phyloP scores from a whole-genome alignment of 2,797 vertebrate species.

The Melanotaenia parkinsoni region DNA sequence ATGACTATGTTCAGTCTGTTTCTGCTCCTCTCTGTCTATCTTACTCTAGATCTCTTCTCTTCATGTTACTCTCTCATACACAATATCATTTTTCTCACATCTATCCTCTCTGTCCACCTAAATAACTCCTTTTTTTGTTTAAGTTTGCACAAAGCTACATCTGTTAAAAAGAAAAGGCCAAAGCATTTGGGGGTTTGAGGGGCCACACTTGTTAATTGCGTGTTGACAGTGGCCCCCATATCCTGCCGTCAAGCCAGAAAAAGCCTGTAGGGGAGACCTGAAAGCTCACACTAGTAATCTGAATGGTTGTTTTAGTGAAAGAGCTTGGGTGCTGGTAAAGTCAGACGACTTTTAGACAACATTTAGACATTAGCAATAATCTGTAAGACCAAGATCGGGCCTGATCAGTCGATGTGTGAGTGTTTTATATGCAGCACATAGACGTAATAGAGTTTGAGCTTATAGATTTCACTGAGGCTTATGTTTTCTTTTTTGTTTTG shows the following conservation, averaged over 20 bases:
- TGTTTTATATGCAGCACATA: neutral
- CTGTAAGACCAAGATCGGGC: slow-evolving; percentile 5
- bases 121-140: slow-evolving; percentile 28
- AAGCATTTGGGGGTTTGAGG: slow-evolving; percentile 38
- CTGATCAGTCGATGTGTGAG: slow-evolving; percentile 9
- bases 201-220: slow-evolving; percentile 69
- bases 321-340: slow-evolving; percentile 53
- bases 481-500: neutral
- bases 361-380: slow-evolving; percentile 52
- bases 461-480: too few species aligned
- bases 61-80: slow-evolving; percentile 49
- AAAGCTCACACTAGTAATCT: slow-evolving; percentile 43
- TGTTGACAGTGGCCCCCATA: slow-evolving; percentile 75
- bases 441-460: too few species aligned
- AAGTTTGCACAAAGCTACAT: slow-evolving; percentile 57
- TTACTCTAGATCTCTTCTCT: slow-evolving; percentile 45
- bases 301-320: slow-evolving; percentile 50
- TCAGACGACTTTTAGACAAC: slow-evolving; percentile 13
- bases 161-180: slow-evolving; percentile 61
- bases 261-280: slow-evolving; percentile 54
- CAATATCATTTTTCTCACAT: slow-evolving; percentile 28
- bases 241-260: slow-evolving; percentile 65
- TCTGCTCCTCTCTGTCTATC: slow-evolving; percentile 36
- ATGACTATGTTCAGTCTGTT: slow-evolving; percentile 63
- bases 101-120: slow-evolving; percentile 12